Evolutionary conservation across 2,888 invertebrate species (phyloP).

Genomic region (Nasonovia ribisnigri): DNA sequence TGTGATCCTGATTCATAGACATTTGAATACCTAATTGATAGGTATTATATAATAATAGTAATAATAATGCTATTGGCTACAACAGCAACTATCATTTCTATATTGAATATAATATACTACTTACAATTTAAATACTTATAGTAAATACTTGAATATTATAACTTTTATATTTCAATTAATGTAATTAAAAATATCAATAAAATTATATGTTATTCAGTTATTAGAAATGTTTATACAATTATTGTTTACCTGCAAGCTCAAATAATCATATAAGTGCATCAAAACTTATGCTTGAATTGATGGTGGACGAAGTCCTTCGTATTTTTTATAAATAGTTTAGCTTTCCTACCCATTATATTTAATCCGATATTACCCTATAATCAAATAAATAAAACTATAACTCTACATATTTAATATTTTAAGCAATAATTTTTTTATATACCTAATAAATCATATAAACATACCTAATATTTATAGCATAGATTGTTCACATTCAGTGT

Average conservation of each 20-base stretch:
- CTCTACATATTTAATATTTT: neutral
- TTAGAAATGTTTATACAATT: neutral
- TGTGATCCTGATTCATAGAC: too few species aligned
- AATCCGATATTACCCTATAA: neutral
- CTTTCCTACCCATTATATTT: too few species aligned
- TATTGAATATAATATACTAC: neutral
- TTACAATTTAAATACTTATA: neutral
- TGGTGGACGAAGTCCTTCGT: neutral
- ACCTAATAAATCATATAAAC: neutral
- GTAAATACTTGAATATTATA: neutral
- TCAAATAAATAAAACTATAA: neutral
- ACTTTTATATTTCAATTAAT: neutral
- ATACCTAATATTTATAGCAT: too few species aligned
- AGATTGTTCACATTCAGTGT: too few species aligned
- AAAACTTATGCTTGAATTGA: neutral
- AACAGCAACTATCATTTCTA: neutral
- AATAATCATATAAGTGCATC: neutral
- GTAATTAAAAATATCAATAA: neutral
- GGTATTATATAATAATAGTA: too few species aligned
- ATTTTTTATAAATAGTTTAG: neutral
- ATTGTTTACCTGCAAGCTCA: neutral
- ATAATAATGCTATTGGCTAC: too few species aligned
- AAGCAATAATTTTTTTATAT: neutral
- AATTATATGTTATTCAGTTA: neutral
- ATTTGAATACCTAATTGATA: too few species aligned